A percentile compares a stretch with the other conserved stretches of the same genome.
Evolutionary conservation across 2,888 invertebrate genomes (phyloP).

Genomic region (Thelaira solivaga): DNA sequence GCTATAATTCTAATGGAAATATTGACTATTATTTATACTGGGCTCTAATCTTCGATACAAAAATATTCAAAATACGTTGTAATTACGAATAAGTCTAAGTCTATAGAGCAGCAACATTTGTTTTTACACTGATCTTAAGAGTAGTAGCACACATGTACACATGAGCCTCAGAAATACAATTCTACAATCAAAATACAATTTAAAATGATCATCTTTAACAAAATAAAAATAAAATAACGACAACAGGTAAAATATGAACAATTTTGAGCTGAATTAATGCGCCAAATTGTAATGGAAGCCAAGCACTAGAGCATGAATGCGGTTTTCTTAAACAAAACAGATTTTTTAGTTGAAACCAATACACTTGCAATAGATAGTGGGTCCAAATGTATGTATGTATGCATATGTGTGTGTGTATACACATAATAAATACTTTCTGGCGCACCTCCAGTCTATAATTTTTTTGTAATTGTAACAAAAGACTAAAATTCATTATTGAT

Average conservation of each 20-base stretch:
- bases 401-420: neutral
- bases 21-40: neutral
- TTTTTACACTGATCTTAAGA: neutral
- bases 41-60: neutral
- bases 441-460: constrained; percentile 44
- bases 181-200: constrained; percentile 20
- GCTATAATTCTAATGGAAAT: neutral
- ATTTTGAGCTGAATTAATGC: constrained; percentile 11
- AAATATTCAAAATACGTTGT: constrained; percentile 17
- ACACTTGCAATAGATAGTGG: constrained; percentile 1
- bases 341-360: constrained; percentile 16
- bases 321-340: constrained; percentile 12
- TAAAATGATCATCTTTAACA: constrained; percentile 43
- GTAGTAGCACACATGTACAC: constrained; percentile 11
- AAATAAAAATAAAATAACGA: neutral
- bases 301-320: constrained; percentile 48
- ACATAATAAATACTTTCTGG: constrained; percentile 16
- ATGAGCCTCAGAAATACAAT: constrained; percentile 14
- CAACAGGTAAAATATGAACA: constrained; percentile 30
- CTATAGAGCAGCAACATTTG: constrained; percentile 15
- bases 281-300: neutral
- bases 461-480: constrained; percentile 44
- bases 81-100: constrained; percentile 4
- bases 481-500: constrained; percentile 37
- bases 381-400: neutral